These are phyloP conservation scores for Leptobrachium leishanense DNA, from an alignment of 2,113 vertebrate genomes.

Conservation along the genomic window DNA sequence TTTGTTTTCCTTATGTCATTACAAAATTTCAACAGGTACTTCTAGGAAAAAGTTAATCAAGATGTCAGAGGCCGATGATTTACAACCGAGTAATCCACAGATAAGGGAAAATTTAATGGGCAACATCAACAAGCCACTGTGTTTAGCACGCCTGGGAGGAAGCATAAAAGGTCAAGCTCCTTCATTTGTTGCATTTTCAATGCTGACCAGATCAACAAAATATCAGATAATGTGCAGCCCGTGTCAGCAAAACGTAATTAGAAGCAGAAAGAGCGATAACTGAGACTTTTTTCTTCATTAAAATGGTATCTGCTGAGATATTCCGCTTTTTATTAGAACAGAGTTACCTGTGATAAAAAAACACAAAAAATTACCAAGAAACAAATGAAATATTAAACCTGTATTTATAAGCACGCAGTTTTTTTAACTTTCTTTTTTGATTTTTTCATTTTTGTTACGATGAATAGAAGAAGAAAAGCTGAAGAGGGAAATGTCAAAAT, in stretches of 20 bases:
- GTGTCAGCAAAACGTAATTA: slow-evolving; percentile 28
- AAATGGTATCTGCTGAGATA: not conserved
- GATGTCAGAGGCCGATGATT: not conserved
- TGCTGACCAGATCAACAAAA: slow-evolving; percentile 17
- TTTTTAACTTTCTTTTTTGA: too few relatives aligned
- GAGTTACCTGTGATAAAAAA: slow-evolving; percentile 56
- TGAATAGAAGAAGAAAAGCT: too few relatives aligned
- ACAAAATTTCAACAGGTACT: too few relatives aligned
- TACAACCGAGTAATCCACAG: not conserved
- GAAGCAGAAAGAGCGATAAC: not conserved
- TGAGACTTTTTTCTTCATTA: not conserved
- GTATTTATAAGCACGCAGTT: too few relatives aligned
- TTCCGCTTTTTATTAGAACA: not conserved
- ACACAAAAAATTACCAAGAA: too few relatives aligned
- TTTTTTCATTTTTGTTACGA: too few relatives aligned
- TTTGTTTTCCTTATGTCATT: too few relatives aligned
- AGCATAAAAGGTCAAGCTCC: slow-evolving; percentile 6
- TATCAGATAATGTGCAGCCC: not conserved
- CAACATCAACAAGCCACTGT: not conserved
- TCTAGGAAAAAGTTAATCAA: not conserved
- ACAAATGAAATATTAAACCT: too few relatives aligned
- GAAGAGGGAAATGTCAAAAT: too few relatives aligned
- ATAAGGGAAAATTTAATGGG: slow-evolving; percentile 12
- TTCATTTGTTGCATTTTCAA: slow-evolving; percentile 20
- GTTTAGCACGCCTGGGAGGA: not conserved